These are phyloP conservation scores for Drosophila lacicola DNA, from an alignment of 2,888 invertebrate genomes.

Conservation along the genomic window DNA sequence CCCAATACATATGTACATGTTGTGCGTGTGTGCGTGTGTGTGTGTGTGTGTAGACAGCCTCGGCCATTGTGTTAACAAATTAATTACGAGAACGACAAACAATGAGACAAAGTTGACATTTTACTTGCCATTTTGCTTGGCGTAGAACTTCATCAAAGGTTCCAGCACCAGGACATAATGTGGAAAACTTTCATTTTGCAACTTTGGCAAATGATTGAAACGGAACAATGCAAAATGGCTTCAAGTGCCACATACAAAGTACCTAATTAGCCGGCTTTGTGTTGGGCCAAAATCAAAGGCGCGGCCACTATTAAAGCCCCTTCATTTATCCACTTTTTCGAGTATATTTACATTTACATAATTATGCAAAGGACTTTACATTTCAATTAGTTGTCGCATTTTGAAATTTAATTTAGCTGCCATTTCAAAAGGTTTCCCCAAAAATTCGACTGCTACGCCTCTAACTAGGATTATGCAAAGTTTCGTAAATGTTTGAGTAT, in stretches of 20 bases:
- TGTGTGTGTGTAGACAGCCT: constrained; percentile 25
- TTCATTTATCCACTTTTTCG: constrained; percentile 27
- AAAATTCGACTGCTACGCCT: background rate
- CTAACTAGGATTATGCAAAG: background rate
- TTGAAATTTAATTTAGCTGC: constrained; percentile 23
- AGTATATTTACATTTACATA: constrained; percentile 16
- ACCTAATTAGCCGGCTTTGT: constrained; percentile 57
- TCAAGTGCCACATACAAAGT: constrained; percentile 15
- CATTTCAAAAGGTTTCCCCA: background rate
- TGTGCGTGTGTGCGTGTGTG: constrained; percentile 1
- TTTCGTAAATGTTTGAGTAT: background rate
- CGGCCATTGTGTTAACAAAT: constrained; percentile 66
- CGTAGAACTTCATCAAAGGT: constrained; percentile 38
- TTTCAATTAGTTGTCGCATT: constrained; percentile 20
- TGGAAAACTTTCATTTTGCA: constrained; percentile 13
- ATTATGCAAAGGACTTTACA: constrained; percentile 22
- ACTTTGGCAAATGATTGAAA: constrained; percentile 29
- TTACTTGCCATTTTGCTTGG: constrained; percentile 9
- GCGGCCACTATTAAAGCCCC: constrained; percentile 5
- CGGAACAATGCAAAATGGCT: constrained; percentile 21
- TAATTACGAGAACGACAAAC: constrained; percentile 68
- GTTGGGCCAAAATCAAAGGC: constrained; percentile 30
- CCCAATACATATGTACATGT: background rate
- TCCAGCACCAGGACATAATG: constrained; percentile 22
- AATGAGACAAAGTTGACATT: constrained; percentile 59